phyloP scores from a whole-genome alignment of 2,113 vertebrate species.

The Dicentrarchus labrax region DNA sequence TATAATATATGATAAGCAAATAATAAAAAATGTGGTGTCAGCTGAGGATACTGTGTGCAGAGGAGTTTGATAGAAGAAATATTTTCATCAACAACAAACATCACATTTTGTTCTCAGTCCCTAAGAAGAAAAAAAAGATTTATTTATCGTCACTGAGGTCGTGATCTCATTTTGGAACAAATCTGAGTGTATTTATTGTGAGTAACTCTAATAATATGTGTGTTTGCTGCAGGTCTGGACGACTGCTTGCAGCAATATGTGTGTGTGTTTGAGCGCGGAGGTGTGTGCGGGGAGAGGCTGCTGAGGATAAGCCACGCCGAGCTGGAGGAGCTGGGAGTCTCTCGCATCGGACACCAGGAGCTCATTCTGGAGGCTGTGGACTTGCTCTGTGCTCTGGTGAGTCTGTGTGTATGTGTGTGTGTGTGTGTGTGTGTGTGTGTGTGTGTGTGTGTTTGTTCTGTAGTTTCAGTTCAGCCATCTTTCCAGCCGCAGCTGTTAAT shows the following conservation, averaged over 20 bases:
- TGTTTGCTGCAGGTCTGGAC: conserved; percentile 89
- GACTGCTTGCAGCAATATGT: conserved; percentile 98
- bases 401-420: conserved; percentile 12
- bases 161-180: conserved; percentile 19
- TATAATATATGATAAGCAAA: no score
- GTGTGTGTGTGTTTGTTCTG: conserved; percentile 3
- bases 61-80: no score
- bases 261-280: conserved; percentile 96
- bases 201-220: conserved; percentile 6
- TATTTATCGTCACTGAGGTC: neutral
- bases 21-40: neutral
- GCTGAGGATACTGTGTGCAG: neutral
- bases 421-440: no score
- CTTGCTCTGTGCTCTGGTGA: conserved; percentile 96
- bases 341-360: conserved; percentile 97
- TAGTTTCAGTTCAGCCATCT: neutral
- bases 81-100: neutral
- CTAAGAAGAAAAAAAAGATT: neutral
- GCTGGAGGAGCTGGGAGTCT: conserved; percentile 96
- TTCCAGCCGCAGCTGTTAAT: conserved; percentile 16
- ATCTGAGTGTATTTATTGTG: neutral
- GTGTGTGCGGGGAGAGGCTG: conserved; percentile 94
- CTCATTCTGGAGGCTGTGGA: conserved; percentile 98
- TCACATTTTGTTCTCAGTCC: neutral
- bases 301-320: conserved; percentile 97